Base-by-base conservation (phyloP, 2,888 invertebrate species). In the Lomographa bimaculata region DNA sequence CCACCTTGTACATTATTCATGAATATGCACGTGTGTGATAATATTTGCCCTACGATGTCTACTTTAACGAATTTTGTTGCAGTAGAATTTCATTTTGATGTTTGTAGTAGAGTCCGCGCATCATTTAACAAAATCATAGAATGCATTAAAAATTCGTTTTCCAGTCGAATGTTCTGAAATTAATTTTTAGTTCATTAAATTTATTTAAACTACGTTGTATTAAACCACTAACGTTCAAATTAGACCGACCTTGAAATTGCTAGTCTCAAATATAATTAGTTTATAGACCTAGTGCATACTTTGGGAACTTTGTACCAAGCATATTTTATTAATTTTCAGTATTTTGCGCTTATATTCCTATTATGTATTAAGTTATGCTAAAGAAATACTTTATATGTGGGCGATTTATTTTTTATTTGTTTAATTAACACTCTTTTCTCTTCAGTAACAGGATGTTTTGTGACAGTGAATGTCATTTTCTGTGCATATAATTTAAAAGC, bases 211-310 rank as follows among this genome's bases (percentile, higher is more conserved):
- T 49, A 46, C 35, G 19, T 35, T 39, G 38, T 44, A 26, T 34
- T 30, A 30, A 39, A 50, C 20, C 55, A 69, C 65, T 68, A 73
- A 66, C 65, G 46, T 48, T 41, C 51, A 34, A 39, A 32, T 19
- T 24, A 49, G 72, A 74, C 81, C 82, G 82, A 75, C 69, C 54
- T 66, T 50, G 46, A 75, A 80, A 83, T 78, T 64, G 87, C 87
- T 87, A 86, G 86, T 87, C 86, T 87, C 86, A 86, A 83, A 45
- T 46, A 50, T 33, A 56, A 44, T 46, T 54, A 54, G 54, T 47
- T 40, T 29, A 28, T 49, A 36, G 41, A 30, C 21, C 35, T 35
- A 23, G 37, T 47, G 28, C 23, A 32, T 41, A 30, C 19, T 44
- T 36, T 34, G 8, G 9, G 30, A 28, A 24, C 18, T 8, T 17